phyloP scores from a whole-genome alignment of 2,113 vertebrate genomes.

The Progne subis region DNA sequence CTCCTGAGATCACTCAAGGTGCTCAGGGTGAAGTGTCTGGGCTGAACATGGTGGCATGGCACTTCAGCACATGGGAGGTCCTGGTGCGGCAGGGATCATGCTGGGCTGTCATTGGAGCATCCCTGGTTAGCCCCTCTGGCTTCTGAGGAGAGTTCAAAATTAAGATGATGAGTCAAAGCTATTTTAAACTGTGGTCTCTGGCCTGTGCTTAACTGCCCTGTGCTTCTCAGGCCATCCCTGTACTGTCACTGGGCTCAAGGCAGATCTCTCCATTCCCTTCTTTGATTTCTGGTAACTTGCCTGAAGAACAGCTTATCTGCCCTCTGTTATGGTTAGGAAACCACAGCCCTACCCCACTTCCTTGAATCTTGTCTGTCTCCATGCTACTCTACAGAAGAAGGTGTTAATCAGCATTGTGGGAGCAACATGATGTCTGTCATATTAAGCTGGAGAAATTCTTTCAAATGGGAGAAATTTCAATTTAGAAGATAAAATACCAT shows the following conservation, averaged over 20 bases:
- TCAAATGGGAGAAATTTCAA: not conserved
- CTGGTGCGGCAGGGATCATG: accelerated
- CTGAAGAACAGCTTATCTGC: not conserved
- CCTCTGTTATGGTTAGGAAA: not conserved
- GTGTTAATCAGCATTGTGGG: not conserved
- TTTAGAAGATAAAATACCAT: not conserved
- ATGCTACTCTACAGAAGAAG: not conserved
- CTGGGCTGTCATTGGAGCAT: not conserved
- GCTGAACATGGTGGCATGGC: accelerated
- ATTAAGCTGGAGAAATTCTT: not conserved
- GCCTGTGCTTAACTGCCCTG: accelerated
- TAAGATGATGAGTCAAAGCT: not conserved
- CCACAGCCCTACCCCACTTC: not conserved
- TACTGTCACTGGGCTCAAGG: not conserved
- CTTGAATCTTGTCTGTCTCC: not conserved
- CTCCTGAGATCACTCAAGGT: not conserved
- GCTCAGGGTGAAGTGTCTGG: accelerated
- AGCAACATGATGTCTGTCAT: accelerated
- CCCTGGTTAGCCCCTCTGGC: not conserved
- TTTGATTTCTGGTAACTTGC: not conserved
- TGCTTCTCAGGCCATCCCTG: not conserved
- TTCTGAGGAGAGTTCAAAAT: not conserved
- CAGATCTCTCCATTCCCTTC: not conserved
- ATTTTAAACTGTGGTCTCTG: not conserved
- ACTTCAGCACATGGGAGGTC: accelerated